Evolutionary conservation across 2,113 vertebrate species (phyloP).

Genomic region (Tyto alba): DNA sequence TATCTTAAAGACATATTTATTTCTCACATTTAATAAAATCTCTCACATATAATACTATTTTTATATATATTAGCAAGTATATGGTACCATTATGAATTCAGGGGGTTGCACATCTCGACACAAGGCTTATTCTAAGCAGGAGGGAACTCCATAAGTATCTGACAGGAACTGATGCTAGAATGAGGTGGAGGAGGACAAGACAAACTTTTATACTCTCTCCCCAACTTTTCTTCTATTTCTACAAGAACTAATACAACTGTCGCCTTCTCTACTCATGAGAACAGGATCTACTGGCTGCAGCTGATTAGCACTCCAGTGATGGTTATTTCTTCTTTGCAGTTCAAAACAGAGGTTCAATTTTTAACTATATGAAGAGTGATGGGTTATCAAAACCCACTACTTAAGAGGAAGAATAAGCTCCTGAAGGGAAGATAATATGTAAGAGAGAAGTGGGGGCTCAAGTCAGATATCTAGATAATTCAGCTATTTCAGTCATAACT

Average conservation of each 20-base stretch:
- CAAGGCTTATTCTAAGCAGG: neutral
- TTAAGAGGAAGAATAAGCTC: neutral
- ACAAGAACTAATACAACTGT: neutral
- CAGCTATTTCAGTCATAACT: neutral
- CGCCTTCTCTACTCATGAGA: neutral
- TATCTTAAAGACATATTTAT: neutral
- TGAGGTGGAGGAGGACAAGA: neutral
- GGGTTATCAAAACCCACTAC: neutral
- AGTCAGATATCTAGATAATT: neutral
- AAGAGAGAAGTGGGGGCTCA: neutral
- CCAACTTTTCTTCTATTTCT: neutral
- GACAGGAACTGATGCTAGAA: neutral
- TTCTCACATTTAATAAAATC: neutral
- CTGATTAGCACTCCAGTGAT: neutral
- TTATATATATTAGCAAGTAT: neutral
- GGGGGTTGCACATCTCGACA: neutral
- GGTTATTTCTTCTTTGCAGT: neutral
- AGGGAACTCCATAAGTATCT: neutral
- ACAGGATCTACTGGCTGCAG: neutral
- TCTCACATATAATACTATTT: neutral
- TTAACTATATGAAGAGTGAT: neutral
- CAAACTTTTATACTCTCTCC: neutral
- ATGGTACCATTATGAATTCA: fast-evolving
- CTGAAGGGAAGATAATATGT: neutral
- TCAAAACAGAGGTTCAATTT: neutral